Percentiles rank a stretch among this genome's conserved stretches.
phyloP scores from a whole-genome alignment of 1,140 invertebrate genomes.

The Sinonovacula constricta region DNA sequence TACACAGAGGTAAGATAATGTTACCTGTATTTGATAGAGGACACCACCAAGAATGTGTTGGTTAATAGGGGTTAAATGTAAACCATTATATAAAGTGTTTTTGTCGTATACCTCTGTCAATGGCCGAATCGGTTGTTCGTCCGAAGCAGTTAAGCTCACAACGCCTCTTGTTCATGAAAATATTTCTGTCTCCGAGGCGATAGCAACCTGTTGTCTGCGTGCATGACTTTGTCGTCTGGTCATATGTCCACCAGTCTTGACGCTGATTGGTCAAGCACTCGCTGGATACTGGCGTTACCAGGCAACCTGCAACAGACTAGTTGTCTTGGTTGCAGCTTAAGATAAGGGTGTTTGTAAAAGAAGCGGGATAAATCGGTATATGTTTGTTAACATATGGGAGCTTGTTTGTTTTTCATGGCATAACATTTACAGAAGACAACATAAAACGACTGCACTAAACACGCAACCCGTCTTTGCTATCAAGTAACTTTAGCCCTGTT shows the following conservation, averaged over 20 bases:
- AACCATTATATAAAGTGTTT: neutral
- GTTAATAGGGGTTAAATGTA: neutral
- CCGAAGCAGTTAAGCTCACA: slow-evolving; percentile 32
- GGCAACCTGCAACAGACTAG: slow-evolving; percentile 23
- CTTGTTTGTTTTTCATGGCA: no score
- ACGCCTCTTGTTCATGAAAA: slow-evolving; percentile 7
- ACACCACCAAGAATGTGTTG: neutral
- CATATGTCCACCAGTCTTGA: slow-evolving; percentile 26
- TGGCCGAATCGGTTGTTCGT: neutral
- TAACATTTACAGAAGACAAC: no score
- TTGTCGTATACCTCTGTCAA: slow-evolving; percentile 6
- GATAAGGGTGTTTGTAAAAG: no score
- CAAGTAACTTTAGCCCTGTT: no score
- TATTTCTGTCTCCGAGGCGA: slow-evolving; percentile 11
- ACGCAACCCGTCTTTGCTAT: no score
- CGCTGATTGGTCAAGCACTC: slow-evolving; percentile 23
- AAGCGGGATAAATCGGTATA: no score
- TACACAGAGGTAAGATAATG: neutral
- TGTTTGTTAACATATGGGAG: no score
- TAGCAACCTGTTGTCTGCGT: slow-evolving; percentile 30
- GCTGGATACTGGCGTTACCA: neutral
- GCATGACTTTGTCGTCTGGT: slow-evolving; percentile 6
- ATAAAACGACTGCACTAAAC: no score
- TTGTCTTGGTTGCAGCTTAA: no score
- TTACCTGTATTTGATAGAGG: neutral